Evolutionary conservation across 2,113 vertebrate genomes (phyloP).

Genomic region (Calypte anna): DNA sequence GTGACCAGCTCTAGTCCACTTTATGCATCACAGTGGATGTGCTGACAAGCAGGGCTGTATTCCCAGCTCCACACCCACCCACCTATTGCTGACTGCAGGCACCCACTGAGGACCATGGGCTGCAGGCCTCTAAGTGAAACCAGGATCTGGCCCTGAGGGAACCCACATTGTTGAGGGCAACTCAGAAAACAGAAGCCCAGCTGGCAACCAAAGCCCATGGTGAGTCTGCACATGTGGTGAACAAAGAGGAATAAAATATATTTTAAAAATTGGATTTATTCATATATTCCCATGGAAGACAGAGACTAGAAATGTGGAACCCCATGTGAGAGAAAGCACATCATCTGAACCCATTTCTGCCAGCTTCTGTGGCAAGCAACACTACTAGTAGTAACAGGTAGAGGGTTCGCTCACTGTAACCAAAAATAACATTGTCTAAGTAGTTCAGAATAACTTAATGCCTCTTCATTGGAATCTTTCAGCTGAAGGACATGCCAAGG

Average conservation of each 20-base stretch:
- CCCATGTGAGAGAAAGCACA: background rate
- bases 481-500: background rate
- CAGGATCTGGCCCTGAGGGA: background rate
- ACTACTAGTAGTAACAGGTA: background rate
- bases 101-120: background rate
- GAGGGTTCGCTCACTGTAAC: background rate
- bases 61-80: background rate
- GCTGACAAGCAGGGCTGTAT: background rate
- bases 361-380: background rate
- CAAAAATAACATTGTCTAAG: background rate
- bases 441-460: background rate
- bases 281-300: background rate
- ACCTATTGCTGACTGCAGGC: background rate
- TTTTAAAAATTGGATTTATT: background rate
- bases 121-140: background rate
- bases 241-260: background rate
- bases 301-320: background rate
- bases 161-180: background rate
- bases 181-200: background rate
- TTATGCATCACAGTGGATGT: background rate
- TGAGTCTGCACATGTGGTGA: slow-evolving; percentile 44
- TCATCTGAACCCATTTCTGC: background rate
- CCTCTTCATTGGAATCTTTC: background rate
- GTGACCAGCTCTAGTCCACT: background rate
- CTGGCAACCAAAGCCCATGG: background rate